These are phyloP conservation scores for Muscina levida DNA, from an alignment of 2,888 invertebrate genomes.

Conservation along the genomic window DNA sequence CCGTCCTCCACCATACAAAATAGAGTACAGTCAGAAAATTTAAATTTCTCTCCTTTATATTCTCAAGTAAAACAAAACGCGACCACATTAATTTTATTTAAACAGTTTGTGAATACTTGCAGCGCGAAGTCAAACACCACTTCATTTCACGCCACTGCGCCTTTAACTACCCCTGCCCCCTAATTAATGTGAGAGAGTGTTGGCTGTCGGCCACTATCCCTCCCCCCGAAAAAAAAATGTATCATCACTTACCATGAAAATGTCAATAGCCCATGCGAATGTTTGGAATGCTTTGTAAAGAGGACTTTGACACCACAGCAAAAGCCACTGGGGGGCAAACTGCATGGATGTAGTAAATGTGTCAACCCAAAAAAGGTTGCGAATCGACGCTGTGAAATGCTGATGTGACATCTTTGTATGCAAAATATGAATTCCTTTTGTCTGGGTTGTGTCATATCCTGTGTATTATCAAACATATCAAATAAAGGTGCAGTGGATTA, in stretches of 20 bases:
- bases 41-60: too few relatives aligned
- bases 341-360: too few relatives aligned
- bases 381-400: too few relatives aligned
- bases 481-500: too few relatives aligned
- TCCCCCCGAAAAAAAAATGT: slow-evolving; percentile 9
- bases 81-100: slow-evolving; percentile 47
- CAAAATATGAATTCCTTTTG: too few relatives aligned
- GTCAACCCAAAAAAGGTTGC: too few relatives aligned
- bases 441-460: too few relatives aligned
- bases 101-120: slow-evolving; percentile 39
- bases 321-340: too few relatives aligned
- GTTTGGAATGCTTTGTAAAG: background rate
- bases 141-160: slow-evolving; percentile 2
- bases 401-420: too few relatives aligned
- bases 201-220: background rate
- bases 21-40: slow-evolving; percentile 22
- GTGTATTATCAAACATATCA: too few relatives aligned
- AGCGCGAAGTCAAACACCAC: background rate
- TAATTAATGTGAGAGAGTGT: background rate
- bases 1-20: background rate
- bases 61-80: background rate
- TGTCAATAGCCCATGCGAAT: slow-evolving; percentile 19
- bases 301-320: too few relatives aligned
- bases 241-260: slow-evolving; percentile 40
- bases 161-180: background rate